These are phyloP conservation scores for Babyrousa celebensis DNA, from an alignment of 2,797 vertebrate species.

Conservation along the genomic window DNA sequence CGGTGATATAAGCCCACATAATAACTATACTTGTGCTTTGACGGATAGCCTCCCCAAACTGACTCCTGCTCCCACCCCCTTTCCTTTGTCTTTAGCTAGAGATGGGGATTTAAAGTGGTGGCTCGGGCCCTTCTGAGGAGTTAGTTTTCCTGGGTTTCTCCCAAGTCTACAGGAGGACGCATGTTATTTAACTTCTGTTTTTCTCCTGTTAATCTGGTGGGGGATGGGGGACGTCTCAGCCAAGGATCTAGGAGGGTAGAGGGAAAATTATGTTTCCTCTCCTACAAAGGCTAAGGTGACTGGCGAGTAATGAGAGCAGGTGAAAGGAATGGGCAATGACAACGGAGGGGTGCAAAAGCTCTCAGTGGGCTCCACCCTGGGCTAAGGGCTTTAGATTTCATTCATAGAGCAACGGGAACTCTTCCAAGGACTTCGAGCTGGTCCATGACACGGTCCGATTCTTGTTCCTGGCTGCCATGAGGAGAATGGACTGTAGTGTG, in stretches of 20 bases:
- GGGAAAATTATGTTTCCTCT: neutral
- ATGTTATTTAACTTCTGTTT: neutral
- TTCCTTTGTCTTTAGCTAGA: constrained; percentile 36
- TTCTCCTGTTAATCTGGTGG: neutral
- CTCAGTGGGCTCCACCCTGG: neutral
- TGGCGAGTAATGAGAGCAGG: neutral
- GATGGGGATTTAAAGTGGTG: neutral
- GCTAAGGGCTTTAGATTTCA: neutral
- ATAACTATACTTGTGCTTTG: neutral
- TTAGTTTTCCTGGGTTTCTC: neutral
- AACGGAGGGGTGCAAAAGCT: neutral
- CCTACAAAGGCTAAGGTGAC: neutral
- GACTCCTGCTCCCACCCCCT: neutral
- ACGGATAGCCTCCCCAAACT: neutral
- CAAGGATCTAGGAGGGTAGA: constrained; percentile 5
- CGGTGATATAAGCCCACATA: neutral
- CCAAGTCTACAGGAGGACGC: neutral
- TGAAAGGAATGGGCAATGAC: neutral
- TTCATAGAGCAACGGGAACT: neutral
- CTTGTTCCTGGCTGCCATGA: no score
- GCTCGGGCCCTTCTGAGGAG: neutral
- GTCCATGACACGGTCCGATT: neutral
- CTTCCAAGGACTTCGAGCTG: constrained; percentile 11
- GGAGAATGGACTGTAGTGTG: neutral
- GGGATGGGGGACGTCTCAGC: neutral